These are phyloP conservation scores for Peromyscus maniculatus DNA, from an alignment of 2,113 vertebrate species.

Conservation along the genomic window DNA sequence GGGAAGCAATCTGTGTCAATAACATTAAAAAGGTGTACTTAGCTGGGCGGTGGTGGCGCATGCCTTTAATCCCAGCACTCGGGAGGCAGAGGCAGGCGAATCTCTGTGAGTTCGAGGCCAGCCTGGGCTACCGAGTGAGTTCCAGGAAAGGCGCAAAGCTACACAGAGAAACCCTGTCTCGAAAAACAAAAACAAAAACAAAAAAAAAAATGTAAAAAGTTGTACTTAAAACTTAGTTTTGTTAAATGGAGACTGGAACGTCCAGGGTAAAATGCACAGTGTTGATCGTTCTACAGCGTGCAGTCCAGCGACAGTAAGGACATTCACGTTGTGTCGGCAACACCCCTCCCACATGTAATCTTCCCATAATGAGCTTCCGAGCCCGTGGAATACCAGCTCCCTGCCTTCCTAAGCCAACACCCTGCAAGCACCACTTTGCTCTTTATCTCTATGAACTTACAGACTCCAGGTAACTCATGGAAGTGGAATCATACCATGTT, in stretches of 20 bases:
- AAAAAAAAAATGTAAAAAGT: too few species aligned
- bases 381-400: too few species aligned
- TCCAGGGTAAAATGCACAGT: background rate
- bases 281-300: background rate
- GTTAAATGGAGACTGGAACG: background rate
- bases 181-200: too few species aligned
- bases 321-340: accelerated
- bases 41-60: too few species aligned
- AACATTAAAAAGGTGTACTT: background rate
- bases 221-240: background rate
- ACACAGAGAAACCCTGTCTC: too few species aligned
- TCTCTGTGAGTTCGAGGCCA: too few species aligned
- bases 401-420: background rate
- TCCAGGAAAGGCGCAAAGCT: too few species aligned
- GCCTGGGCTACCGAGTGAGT: too few species aligned
- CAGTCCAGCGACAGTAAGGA: background rate
- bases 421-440: background rate
- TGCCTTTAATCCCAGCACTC: too few species aligned
- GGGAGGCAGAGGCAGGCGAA: too few species aligned
- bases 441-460: background rate
- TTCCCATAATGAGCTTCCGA: background rate
- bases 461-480: background rate
- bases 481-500: background rate
- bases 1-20: background rate
- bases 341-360: background rate